Percentiles rank a stretch among this genome's conserved stretches.
phyloP scores from a whole-genome alignment of 2,797 vertebrate genomes.

The Harpagifer antarcticus region DNA sequence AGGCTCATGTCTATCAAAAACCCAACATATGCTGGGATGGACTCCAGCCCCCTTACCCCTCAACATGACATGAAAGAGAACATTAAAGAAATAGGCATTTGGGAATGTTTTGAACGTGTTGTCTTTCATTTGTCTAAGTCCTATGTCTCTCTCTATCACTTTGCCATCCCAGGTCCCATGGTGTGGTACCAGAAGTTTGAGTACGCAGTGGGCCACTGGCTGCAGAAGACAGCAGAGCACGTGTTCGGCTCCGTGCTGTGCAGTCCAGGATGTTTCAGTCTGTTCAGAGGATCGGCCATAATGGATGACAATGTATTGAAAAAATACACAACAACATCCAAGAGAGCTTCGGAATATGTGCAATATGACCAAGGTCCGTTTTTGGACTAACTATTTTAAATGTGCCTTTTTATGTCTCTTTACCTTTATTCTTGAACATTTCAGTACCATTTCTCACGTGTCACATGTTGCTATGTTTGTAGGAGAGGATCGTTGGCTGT shows the following conservation, averaged over 20 bases:
- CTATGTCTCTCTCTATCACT: not conserved
- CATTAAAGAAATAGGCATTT: not conserved
- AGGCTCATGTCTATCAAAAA: not conserved
- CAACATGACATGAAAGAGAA: not conserved
- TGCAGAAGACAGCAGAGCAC: conserved; percentile 89
- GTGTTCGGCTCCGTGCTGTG: conserved; percentile 89
- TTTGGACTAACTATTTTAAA: not conserved
- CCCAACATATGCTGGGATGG: not conserved
- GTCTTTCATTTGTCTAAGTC: not conserved
- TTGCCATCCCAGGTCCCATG: conserved; percentile 82
- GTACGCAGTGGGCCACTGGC: conserved; percentile 89
- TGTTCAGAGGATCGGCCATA: conserved; percentile 86
- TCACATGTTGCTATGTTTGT: not conserved
- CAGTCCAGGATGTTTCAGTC: conserved; percentile 89
- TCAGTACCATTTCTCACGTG: not conserved
- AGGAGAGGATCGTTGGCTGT: conserved; percentile 91
- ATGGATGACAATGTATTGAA: conserved; percentile 89
- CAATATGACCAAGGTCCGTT: conserved; percentile 88
- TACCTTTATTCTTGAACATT: not conserved
- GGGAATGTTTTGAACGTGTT: not conserved
- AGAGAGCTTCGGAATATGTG: conserved; percentile 84
- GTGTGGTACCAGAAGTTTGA: conserved; percentile 92
- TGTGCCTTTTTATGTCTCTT: not conserved
- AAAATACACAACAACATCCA: conserved; percentile 85
- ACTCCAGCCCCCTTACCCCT: not conserved